Evolutionary conservation across 2,888 invertebrate genomes (phyloP).

Genomic region (Anoplius nigerrimus): DNA sequence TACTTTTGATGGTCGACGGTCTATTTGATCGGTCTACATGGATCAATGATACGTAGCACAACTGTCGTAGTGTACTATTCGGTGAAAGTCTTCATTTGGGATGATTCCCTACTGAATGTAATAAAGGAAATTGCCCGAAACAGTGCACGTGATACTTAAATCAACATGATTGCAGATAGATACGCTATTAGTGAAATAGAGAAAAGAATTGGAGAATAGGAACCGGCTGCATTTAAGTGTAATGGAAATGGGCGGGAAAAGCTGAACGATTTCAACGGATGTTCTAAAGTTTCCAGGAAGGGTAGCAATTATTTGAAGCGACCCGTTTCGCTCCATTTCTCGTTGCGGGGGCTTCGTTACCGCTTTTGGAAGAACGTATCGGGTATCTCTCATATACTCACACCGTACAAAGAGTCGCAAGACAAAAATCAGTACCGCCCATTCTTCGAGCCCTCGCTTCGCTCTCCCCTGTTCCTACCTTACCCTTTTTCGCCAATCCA

Average conservation of each 20-base stretch:
- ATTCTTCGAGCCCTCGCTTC: slow-evolving; percentile 63
- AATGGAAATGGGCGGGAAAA: not conserved
- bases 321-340: slow-evolving; percentile 64
- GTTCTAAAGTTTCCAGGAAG: slow-evolving; percentile 63
- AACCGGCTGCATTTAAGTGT: not conserved
- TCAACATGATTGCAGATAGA: not conserved
- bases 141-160: not conserved
- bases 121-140: slow-evolving; percentile 9
- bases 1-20: too few relatives aligned
- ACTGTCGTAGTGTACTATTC: too few relatives aligned
- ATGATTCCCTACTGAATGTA: not conserved
- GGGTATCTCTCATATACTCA: slow-evolving; percentile 55
- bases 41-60: too few relatives aligned
- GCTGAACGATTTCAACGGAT: slow-evolving; percentile 62
- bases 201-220: too few relatives aligned
- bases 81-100: not conserved
- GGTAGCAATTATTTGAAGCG: slow-evolving; percentile 58
- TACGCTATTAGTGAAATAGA: too few relatives aligned
- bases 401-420: slow-evolving; percentile 51
- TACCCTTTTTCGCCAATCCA: slow-evolving; percentile 29
- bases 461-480: slow-evolving; percentile 25
- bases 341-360: slow-evolving; percentile 38
- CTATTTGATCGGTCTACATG: too few relatives aligned
- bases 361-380: slow-evolving; percentile 58
- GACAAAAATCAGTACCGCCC: slow-evolving; percentile 69